Evolutionary conservation across 2,797 vertebrate species (phyloP).

Genomic region (Lithobates pipiens): DNA sequence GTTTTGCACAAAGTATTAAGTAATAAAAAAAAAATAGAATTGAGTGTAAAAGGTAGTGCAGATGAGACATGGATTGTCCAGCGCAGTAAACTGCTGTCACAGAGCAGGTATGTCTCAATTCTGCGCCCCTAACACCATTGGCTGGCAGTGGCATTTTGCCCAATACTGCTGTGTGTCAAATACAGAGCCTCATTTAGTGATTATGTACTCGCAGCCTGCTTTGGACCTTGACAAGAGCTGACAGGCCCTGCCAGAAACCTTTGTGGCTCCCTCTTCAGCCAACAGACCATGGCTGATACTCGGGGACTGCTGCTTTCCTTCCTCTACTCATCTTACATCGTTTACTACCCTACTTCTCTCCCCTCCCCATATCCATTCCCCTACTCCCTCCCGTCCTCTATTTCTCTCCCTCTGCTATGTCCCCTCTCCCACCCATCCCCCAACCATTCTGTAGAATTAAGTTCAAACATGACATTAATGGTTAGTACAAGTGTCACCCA

Average conservation of each 20-base stretch:
- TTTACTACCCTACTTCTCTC: conserved; percentile 33
- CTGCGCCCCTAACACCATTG: conserved; percentile 33
- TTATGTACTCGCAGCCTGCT: conserved; percentile 36
- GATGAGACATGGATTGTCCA: conserved; percentile 14
- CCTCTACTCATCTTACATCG: conserved; percentile 17
- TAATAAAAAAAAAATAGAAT: background rate
- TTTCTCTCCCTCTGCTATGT: background rate
- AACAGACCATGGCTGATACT: conserved; percentile 64
- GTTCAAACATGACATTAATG: conserved; percentile 78
- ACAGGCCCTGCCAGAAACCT: conserved; percentile 63
- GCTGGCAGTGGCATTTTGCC: conserved; percentile 53
- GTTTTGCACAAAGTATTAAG: no score
- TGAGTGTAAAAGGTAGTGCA: conserved; percentile 6
- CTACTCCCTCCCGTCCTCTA: conserved; percentile 16
- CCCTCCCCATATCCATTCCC: conserved; percentile 40
- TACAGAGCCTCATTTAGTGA: conserved; percentile 43
- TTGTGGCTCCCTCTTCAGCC: conserved; percentile 62
- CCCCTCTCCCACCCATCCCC: conserved; percentile 55
- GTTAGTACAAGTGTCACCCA: conserved; percentile 77
- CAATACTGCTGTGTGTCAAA: conserved; percentile 51
- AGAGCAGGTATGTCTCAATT: conserved; percentile 35
- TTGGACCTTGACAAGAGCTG: conserved; percentile 57
- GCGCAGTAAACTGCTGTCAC: conserved; percentile 26
- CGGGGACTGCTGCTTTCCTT: conserved; percentile 62
- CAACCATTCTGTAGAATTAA: conserved; percentile 76